These are phyloP conservation scores for Apteryx owenii DNA, from an alignment of 2,113 vertebrate genomes.

Conservation along the genomic window DNA sequence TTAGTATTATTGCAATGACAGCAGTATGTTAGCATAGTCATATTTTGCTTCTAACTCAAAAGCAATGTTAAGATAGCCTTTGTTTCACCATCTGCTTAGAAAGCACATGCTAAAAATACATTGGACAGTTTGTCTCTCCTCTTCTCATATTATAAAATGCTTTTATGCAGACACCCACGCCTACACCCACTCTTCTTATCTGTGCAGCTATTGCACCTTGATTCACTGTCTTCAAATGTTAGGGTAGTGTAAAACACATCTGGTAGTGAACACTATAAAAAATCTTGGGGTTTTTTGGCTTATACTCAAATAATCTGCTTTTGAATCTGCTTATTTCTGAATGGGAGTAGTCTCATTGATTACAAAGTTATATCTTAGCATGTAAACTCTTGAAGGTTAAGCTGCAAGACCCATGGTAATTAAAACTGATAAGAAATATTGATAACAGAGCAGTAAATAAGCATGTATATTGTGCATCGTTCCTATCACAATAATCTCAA, in stretches of 20 bases:
- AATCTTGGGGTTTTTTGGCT: neutral
- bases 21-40: neutral
- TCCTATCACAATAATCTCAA: neutral
- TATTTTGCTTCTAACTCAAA: neutral
- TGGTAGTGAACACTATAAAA: neutral
- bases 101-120: neutral
- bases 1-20: neutral
- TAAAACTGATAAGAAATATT: neutral
- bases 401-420: neutral
- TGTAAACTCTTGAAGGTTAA: neutral
- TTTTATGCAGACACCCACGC: neutral
- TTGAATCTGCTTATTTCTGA: neutral
- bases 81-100: neutral
- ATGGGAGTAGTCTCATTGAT: neutral
- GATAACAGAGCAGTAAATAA: neutral
- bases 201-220: neutral
- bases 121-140: neutral
- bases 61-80: neutral
- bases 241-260: neutral
- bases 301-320: neutral
- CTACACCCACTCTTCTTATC: neutral
- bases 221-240: neutral
- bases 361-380: neutral
- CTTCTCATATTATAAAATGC: neutral
- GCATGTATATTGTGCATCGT: neutral